phyloP scores from a whole-genome alignment of 2,888 invertebrate genomes.

The Punctoribates punctum region DNA sequence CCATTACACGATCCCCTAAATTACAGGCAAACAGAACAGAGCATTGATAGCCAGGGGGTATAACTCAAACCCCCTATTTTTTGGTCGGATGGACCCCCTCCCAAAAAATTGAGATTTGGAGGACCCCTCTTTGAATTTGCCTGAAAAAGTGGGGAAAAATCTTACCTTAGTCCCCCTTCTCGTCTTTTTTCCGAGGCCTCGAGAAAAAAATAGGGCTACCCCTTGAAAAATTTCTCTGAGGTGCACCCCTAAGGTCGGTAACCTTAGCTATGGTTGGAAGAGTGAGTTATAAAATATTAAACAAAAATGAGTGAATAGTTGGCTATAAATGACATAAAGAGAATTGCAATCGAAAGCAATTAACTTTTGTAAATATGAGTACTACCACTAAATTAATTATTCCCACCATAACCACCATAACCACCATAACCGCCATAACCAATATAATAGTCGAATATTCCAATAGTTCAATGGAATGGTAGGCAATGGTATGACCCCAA shows the following conservation, averaged over 20 bases:
- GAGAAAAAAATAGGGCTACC: too few species aligned
- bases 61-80: too few species aligned
- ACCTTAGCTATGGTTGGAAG: too few species aligned
- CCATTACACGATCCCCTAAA: too few species aligned
- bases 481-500: not conserved
- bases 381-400: constrained; percentile 7
- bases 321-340: not conserved
- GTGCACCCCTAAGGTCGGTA: too few species aligned
- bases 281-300: constrained; percentile 9
- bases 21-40: too few species aligned
- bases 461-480: not conserved
- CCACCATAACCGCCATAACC: not conserved
- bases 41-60: too few species aligned
- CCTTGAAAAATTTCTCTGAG: too few species aligned
- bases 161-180: too few species aligned
- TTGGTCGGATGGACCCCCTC: not conserved
- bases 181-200: too few species aligned
- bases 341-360: not conserved
- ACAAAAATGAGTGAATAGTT: not conserved
- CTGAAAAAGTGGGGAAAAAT: too few species aligned
- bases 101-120: not conserved
- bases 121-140: too few species aligned
- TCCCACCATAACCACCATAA: not conserved
- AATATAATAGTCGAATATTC: not conserved
- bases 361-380: not conserved